Evolutionary conservation across 53 echinoderm and acorn worm genomes (phyloP).

Genomic region (Patiria pectinifera): DNA sequence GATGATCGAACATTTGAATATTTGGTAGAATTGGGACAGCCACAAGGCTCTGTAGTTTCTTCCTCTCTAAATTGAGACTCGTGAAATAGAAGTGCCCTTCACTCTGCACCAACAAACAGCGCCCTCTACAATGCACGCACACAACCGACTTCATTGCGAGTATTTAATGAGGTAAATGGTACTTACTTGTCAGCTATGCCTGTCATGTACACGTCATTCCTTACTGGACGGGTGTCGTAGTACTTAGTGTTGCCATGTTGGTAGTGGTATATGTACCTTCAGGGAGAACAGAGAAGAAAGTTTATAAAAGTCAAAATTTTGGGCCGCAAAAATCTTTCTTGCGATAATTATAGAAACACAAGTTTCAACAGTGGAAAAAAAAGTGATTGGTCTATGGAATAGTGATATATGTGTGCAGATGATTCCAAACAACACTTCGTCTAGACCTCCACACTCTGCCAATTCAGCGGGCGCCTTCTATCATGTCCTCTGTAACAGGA

Average conservation of each 20-base stretch:
- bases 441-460: too few species aligned
- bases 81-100: too few species aligned
- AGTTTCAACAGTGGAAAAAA: too few species aligned
- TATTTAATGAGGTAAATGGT: background rate
- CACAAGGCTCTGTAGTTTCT: too few species aligned
- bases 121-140: background rate
- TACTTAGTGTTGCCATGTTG: conserved; percentile 84
- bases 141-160: background rate
- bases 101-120: background rate
- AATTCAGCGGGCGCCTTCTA: too few species aligned
- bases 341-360: background rate
- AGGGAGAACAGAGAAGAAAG: background rate
- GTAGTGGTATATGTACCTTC: conserved; percentile 84
- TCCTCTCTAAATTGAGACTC: too few species aligned
- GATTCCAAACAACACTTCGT: too few species aligned
- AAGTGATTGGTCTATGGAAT: too few species aligned
- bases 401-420: too few species aligned
- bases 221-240: conserved; percentile 72
- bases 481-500: too few species aligned
- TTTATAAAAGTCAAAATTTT: background rate
- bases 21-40: too few species aligned
- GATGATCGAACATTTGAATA: too few species aligned
- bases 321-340: background rate
- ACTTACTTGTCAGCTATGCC: conserved; percentile 86
- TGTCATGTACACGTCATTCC: conserved; percentile 83